Conservation (phyloP, 2,113 vertebrate genomes). For the Cavia porcellus region DNA sequence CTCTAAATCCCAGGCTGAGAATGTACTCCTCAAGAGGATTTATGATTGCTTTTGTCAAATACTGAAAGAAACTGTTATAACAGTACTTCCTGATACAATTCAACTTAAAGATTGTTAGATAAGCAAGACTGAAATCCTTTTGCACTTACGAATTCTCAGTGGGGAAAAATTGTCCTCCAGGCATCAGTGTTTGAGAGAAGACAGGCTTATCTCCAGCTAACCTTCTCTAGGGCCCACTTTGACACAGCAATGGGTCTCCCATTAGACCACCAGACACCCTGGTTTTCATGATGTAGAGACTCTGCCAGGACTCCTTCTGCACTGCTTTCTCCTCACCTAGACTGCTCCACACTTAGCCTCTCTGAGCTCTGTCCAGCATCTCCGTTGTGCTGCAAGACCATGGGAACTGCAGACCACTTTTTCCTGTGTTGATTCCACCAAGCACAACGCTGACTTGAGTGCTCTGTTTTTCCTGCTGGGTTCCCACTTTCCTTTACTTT, state of each 20-base stretch:
- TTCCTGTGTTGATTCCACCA: not conserved
- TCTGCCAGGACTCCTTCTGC: not conserved
- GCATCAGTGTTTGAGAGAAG: not conserved
- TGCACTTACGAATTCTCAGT: not conserved
- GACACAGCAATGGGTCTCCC: not conserved
- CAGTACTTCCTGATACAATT: not conserved
- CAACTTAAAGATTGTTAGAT: not conserved
- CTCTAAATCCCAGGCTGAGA: not conserved
- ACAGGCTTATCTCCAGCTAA: not conserved
- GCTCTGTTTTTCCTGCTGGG: not conserved
- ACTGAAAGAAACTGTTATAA: not conserved
- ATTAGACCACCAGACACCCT: not conserved
- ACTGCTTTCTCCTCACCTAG: not conserved
- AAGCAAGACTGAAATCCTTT: not conserved
- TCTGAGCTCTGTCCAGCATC: not conserved
- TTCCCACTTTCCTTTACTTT: not conserved
- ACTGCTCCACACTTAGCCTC: not conserved
- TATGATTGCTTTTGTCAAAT: not conserved
- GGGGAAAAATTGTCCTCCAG: no score
- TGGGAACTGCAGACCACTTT: not conserved
- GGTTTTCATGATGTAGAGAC: fast-evolving
- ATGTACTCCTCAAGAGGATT: not conserved
- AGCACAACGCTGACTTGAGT: not conserved
- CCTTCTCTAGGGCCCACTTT: not conserved
- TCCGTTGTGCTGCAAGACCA: not conserved